phyloP scores from a whole-genome alignment of 2,888 invertebrate genomes.

The Zhuqinia jingwanae region DNA sequence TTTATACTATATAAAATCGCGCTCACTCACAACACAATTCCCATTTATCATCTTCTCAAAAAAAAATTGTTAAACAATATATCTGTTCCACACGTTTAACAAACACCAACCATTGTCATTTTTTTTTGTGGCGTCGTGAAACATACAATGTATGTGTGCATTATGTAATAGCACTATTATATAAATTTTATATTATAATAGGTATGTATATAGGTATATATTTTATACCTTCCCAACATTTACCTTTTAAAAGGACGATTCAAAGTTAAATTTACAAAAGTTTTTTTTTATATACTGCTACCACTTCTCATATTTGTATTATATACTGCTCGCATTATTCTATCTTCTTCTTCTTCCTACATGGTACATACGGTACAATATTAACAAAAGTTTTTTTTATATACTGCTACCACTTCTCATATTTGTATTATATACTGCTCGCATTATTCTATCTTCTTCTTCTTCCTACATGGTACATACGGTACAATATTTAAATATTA shows the following conservation, averaged over 20 bases:
- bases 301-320: too few species aligned
- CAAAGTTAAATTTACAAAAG: slow-evolving; percentile 6
- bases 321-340: not conserved
- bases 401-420: too few species aligned
- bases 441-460: not conserved
- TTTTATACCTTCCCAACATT: not conserved
- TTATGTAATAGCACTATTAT: slow-evolving; percentile 3
- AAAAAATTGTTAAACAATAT: too few species aligned
- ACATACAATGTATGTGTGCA: not conserved
- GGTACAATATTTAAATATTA: not conserved
- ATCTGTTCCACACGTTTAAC: too few species aligned
- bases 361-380: not conserved
- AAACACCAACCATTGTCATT: not conserved
- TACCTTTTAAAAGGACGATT: slow-evolving; percentile 33
- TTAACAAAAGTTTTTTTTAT: not conserved
- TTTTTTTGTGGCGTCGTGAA: not conserved
- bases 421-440: not conserved
- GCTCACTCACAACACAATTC: too few species aligned
- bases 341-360: not conserved
- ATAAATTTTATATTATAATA: slow-evolving; percentile 3
- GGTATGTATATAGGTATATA: not conserved
- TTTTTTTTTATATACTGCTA: not conserved
- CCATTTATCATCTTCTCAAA: too few species aligned
- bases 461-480: not conserved
- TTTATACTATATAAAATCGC: too few species aligned